Evolutionary conservation across 2,888 invertebrate genomes (phyloP).

Genomic region (Dromius quadrimaculatus): DNA sequence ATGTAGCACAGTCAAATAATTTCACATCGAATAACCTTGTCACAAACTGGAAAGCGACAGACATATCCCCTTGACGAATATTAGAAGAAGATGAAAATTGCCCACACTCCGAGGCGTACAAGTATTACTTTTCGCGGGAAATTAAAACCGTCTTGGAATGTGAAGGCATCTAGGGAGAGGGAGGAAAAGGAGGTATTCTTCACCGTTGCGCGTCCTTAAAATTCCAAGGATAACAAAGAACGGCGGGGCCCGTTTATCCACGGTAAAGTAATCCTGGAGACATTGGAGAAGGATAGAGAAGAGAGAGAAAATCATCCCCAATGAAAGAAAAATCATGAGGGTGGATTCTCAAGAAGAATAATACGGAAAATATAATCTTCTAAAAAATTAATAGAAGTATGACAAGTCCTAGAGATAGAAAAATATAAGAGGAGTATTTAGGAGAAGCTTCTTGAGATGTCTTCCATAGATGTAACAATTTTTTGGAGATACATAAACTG

Average conservation of each 20-base stretch:
- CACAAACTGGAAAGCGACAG: background rate
- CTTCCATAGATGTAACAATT: too few relatives aligned
- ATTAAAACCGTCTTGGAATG: conserved; percentile 40
- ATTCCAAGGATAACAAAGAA: conserved; percentile 46
- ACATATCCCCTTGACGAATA: background rate
- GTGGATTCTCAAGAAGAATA: background rate
- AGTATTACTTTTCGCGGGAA: conserved; percentile 37
- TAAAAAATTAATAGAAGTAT: too few relatives aligned
- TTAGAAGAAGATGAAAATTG: background rate
- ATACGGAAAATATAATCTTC: too few relatives aligned
- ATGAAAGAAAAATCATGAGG: background rate
- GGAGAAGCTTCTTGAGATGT: too few relatives aligned
- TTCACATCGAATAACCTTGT: background rate
- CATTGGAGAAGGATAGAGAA: background rate
- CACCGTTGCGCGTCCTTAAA: conserved; percentile 30
- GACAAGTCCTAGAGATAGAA: too few relatives aligned
- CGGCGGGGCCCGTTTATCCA: conserved; percentile 30
- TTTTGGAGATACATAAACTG: too few relatives aligned
- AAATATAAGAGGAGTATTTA: too few relatives aligned
- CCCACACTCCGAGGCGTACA: conserved; percentile 23
- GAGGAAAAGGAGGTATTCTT: conserved; percentile 34
- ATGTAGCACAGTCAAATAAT: background rate
- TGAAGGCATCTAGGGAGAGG: conserved; percentile 1
- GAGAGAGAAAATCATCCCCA: background rate
- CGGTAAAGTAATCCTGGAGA: conserved; percentile 35